Evolutionary conservation across 2,888 invertebrate species (phyloP).

Genomic region (Morinoia aosen): DNA sequence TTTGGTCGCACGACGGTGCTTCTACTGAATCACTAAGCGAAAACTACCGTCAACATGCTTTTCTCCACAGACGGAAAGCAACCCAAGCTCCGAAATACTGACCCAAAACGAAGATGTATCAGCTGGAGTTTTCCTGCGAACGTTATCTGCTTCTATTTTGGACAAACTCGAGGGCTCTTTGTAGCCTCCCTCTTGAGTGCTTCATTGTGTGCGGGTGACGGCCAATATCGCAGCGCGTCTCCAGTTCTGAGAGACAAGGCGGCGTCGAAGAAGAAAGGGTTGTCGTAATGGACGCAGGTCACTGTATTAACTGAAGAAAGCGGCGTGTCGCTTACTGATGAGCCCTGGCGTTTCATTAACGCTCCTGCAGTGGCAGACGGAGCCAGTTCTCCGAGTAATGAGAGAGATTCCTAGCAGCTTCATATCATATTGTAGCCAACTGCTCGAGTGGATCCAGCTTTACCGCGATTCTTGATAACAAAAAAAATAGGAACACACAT

Average conservation of each 20-base stretch:
- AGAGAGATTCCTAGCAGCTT: neutral
- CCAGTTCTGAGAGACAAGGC: slow-evolving; percentile 22
- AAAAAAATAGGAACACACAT: neutral
- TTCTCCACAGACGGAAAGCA: neutral
- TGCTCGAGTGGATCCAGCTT: neutral
- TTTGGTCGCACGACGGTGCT: neutral
- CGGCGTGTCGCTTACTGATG: slow-evolving; percentile 29
- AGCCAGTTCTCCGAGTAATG: slow-evolving; percentile 30
- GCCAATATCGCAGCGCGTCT: neutral
- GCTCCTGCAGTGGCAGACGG: slow-evolving; percentile 18
- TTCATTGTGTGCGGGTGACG: slow-evolving; percentile 6
- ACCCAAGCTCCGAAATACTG: neutral
- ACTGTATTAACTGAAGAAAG: slow-evolving; percentile 43
- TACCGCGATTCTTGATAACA: neutral
- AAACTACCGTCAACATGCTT: neutral
- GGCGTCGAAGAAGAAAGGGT: slow-evolving; percentile 39
- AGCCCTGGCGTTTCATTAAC: slow-evolving; percentile 36
- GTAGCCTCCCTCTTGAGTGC: slow-evolving; percentile 9
- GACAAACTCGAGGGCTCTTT: neutral
- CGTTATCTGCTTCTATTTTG: neutral
- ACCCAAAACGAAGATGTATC: neutral
- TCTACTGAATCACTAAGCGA: neutral
- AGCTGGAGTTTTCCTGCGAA: neutral
- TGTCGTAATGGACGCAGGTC: slow-evolving; percentile 49
- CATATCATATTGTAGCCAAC: neutral